Conservation (phyloP, 1,140 invertebrate species). For the Oryzaephilus surinamensis region DNA sequence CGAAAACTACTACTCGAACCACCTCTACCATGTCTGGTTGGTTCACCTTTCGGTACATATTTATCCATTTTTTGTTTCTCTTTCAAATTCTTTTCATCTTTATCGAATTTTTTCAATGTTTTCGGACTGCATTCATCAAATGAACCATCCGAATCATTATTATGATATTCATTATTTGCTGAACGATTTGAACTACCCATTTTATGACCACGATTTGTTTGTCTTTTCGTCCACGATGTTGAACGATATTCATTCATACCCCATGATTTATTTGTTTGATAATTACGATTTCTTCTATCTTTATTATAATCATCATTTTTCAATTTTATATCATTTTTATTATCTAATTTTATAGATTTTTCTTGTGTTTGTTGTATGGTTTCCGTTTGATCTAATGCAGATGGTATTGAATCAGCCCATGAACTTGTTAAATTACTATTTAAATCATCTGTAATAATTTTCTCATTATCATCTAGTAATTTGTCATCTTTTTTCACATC, state of each 20-base stretch:
- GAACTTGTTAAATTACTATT: slow-evolving; percentile 27
- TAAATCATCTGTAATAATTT: slow-evolving; percentile 1
- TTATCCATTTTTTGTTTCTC: slow-evolving; percentile 39
- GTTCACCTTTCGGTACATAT: slow-evolving; percentile 72
- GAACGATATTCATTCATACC: slow-evolving; percentile 19
- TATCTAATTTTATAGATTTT: slow-evolving; percentile 13
- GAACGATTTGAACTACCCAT: slow-evolving; percentile 13
- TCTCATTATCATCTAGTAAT: slow-evolving; percentile 34
- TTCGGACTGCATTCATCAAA: slow-evolving; percentile 45
- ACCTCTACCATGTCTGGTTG: slow-evolving; percentile 64
- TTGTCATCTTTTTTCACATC: slow-evolving; percentile 24
- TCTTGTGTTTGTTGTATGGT: slow-evolving; percentile 14
- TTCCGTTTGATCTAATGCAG: slow-evolving; percentile 23
- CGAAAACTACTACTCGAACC: slow-evolving; percentile 55
- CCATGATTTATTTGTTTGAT: slow-evolving; percentile 28
- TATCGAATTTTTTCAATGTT: slow-evolving; percentile 40
- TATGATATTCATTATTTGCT: slow-evolving; percentile 36
- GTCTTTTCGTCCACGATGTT: slow-evolving; percentile 22
- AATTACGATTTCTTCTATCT: slow-evolving; percentile 31
- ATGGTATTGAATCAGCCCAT: slow-evolving; percentile 42
- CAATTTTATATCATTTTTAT: slow-evolving; percentile 1
- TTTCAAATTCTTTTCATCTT: slow-evolving; percentile 49
- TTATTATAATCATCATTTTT: slow-evolving; percentile 35
- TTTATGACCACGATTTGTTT: slow-evolving; percentile 9
- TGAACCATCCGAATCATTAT: slow-evolving; percentile 48